Conservation (phyloP, 2,113 vertebrate species). For the Gopherus flavomarginatus region DNA sequence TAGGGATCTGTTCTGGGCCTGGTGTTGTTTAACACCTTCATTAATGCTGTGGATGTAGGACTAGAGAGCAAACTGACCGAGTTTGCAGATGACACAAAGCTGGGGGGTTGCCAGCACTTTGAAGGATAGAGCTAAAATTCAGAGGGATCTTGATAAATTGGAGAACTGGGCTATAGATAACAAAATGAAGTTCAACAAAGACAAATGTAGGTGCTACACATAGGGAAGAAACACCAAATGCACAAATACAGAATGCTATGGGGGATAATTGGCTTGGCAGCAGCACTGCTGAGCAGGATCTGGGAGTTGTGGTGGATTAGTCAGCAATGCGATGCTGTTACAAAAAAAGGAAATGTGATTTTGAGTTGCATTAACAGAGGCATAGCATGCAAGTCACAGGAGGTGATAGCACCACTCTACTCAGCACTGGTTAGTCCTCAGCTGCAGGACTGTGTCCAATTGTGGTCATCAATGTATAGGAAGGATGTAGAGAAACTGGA, state of each 20-base stretch:
- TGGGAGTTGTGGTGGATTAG: not conserved
- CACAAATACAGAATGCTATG: not conserved
- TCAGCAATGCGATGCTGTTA: not conserved
- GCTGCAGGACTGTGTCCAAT: not conserved
- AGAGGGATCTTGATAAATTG: not conserved
- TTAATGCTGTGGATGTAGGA: not conserved
- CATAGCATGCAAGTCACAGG: not conserved
- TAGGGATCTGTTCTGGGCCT: not conserved
- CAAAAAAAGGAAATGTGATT: not conserved
- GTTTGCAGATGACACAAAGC: not conserved
- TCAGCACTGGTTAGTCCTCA: not conserved
- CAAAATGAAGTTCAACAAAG: not conserved
- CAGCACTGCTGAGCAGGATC: not conserved
- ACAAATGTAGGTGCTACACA: not conserved
- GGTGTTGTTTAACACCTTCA: not conserved
- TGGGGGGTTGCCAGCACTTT: not conserved
- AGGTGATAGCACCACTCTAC: not conserved
- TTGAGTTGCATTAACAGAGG: not conserved
- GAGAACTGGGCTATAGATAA: not conserved
- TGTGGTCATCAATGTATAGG: not conserved
- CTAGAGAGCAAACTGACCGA: not conserved
- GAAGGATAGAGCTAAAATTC: not conserved
- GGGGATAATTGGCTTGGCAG: not conserved
- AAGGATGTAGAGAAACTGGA: no score
- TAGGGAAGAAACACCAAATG: not conserved